Conservation (phyloP, 35 echinoderm and acorn worm species). For the Holothuria glaberrima region DNA sequence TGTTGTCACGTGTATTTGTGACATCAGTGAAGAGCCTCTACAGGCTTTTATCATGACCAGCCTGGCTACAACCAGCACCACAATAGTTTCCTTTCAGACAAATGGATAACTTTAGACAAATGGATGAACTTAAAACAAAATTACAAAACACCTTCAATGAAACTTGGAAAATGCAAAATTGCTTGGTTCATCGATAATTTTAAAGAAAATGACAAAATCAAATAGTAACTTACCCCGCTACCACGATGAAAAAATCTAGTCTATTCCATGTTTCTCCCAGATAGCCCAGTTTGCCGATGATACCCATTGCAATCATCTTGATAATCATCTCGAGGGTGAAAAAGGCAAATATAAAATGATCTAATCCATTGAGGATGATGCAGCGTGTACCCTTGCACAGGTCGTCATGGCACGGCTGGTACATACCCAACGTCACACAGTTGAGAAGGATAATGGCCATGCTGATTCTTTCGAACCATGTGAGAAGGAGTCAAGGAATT, state of each 20-base stretch:
- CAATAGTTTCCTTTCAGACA: too few species aligned
- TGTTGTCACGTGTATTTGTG: too few species aligned
- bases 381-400: conserved; percentile 75
- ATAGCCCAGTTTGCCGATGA: conserved; percentile 83
- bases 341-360: conserved; percentile 99
- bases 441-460: conserved; percentile 97
- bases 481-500: conserved; percentile 88
- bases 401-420: conserved; percentile 86
- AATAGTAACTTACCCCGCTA: conserved; percentile 87
- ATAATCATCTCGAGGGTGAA: conserved; percentile 93
- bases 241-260: conserved; percentile 94
- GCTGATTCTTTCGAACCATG: conserved; percentile 99
- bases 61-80: too few species aligned
- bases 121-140: too few species aligned
- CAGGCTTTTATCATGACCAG: too few species aligned
- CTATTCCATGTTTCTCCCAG: conserved; percentile 95
- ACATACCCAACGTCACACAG: conserved; percentile 98
- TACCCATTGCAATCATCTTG: conserved; percentile 91
- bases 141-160: too few species aligned
- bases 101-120: too few species aligned
- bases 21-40: too few species aligned
- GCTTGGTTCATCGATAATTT: conserved; percentile 18
- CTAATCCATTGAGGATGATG: conserved; percentile 85
- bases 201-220: conserved; percentile 7
- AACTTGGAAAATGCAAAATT: too few species aligned